Percentiles rank a stretch among this genome's conserved stretches.
Evolutionary conservation across 2,888 invertebrate species (phyloP).

Genomic region (Dryomyza anilis): DNA sequence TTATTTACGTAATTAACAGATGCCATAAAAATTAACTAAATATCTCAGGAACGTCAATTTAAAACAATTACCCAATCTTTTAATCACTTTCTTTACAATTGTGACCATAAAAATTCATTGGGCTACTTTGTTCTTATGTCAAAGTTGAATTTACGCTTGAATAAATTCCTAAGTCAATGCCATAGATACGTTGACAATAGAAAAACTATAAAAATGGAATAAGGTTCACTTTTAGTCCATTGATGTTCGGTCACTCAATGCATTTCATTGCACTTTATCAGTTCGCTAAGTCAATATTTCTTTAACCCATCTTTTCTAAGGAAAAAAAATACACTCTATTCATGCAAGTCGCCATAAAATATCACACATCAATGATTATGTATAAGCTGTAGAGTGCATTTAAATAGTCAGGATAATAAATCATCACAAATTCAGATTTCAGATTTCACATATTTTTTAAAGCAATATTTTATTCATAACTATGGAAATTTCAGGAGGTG

Average conservation of each 20-base stretch:
- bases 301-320: not conserved
- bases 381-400: not conserved
- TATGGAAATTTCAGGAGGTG: too few species aligned
- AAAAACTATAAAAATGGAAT: not conserved
- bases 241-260: not conserved
- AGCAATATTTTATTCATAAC: too few species aligned
- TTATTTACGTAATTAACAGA: too few species aligned
- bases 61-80: too few species aligned
- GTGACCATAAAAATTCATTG: too few species aligned
- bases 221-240: not conserved
- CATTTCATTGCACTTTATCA: not conserved
- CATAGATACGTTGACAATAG: not conserved
- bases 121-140: not conserved
- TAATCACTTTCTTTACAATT: too few species aligned
- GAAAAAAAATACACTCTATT: not conserved
- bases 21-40: too few species aligned
- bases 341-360: not conserved
- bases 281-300: not conserved
- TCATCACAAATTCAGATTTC: too few species aligned
- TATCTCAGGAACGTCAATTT: too few species aligned
- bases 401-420: not conserved
- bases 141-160: not conserved
- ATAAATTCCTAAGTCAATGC: not conserved
- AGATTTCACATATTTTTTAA: too few species aligned
- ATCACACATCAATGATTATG: slow-evolving; percentile 13